A percentile compares a stretch with the other conserved stretches of the same genome.
Evolutionary conservation across 1,140 invertebrate genomes (phyloP).

Genomic region (Solenopsis fugax): DNA sequence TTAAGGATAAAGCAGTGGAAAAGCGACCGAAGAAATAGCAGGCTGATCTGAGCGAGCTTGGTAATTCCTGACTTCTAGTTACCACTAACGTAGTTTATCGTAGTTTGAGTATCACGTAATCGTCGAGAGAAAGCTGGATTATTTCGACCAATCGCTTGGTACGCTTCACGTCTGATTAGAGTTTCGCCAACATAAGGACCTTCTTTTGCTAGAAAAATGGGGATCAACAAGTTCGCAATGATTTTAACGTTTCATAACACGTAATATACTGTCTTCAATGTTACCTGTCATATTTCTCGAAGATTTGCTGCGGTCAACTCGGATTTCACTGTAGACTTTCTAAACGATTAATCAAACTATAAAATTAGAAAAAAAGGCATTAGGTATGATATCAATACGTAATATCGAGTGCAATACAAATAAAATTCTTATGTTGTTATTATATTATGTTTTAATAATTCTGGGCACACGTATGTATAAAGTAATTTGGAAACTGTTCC

Average conservation of each 20-base stretch:
- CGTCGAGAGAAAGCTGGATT: slow-evolving; percentile 34
- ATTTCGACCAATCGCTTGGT: slow-evolving; percentile 50
- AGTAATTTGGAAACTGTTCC: slow-evolving; percentile 41
- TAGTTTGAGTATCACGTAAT: slow-evolving; percentile 52
- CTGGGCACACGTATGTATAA: not conserved
- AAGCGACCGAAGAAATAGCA: slow-evolving; percentile 38
- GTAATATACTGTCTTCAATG: slow-evolving; percentile 41
- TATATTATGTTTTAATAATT: not conserved
- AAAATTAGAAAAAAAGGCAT: slow-evolving; percentile 10
- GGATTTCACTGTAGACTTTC: slow-evolving; percentile 40
- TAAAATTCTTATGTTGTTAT: slow-evolving; percentile 4
- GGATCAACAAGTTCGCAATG: slow-evolving; percentile 50
- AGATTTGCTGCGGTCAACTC: slow-evolving; percentile 34
- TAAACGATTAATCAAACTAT: slow-evolving; percentile 53
- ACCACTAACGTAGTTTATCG: slow-evolving; percentile 51
- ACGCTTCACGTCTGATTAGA: slow-evolving; percentile 62
- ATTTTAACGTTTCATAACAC: slow-evolving; percentile 55
- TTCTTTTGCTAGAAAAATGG: slow-evolving; percentile 41
- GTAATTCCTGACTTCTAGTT: slow-evolving; percentile 26
- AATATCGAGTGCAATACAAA: not conserved
- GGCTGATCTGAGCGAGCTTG: not conserved
- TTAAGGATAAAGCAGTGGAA: slow-evolving; percentile 58
- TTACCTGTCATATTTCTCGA: slow-evolving; percentile 43
- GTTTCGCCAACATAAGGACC: slow-evolving; percentile 52
- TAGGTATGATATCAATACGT: not conserved